phyloP scores from a whole-genome alignment of 2,797 vertebrate species.

The Chrysocyon brachyurus region DNA sequence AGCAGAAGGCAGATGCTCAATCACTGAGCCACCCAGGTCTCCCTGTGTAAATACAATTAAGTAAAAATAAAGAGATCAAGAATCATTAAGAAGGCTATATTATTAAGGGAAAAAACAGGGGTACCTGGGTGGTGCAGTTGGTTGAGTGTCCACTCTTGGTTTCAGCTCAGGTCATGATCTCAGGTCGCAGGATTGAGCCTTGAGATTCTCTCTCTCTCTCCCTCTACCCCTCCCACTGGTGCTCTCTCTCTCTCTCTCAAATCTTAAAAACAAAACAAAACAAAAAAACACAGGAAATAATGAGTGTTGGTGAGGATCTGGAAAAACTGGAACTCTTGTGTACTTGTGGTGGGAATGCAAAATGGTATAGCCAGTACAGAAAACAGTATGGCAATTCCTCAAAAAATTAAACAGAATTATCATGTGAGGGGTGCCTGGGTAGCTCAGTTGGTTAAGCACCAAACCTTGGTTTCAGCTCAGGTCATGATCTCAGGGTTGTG shows the following conservation, averaged over 20 bases:
- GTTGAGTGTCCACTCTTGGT: neutral
- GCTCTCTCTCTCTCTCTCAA: neutral
- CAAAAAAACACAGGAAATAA: neutral
- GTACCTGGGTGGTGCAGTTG: neutral
- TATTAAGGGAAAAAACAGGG: neutral
- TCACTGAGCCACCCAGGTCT: neutral
- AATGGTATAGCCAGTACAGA: neutral
- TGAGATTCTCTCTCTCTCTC: neutral
- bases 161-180: neutral
- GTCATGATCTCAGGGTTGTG: neutral
- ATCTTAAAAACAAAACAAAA: neutral
- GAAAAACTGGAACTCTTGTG: neutral
- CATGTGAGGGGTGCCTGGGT: neutral
- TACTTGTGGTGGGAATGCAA: neutral
- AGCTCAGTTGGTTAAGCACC: neutral
- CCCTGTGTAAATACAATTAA: neutral
- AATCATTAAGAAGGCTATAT: neutral
- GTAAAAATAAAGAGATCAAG: neutral
- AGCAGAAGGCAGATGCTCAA: neutral
- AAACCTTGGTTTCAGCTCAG: neutral
- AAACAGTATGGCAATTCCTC: neutral
- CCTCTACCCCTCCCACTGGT: neutral
- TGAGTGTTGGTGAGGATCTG: neutral
- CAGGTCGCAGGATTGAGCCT: neutral
- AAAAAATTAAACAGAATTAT: neutral